phyloP scores from a whole-genome alignment of 2,113 vertebrate species.

The Nipponia nippon region DNA sequence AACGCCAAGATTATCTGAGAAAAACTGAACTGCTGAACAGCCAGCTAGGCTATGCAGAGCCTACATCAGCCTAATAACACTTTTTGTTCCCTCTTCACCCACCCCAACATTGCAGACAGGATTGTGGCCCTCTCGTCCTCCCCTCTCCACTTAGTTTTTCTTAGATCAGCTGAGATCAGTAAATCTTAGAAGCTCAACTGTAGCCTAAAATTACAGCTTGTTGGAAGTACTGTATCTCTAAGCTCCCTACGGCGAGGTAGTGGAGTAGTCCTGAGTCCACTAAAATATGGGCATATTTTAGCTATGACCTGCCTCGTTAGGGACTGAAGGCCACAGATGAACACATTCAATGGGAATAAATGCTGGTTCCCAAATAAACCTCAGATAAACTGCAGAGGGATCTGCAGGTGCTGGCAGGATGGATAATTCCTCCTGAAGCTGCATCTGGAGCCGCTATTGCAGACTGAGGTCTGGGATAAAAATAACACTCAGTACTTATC shows the following conservation, averaged over 20 bases:
- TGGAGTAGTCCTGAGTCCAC: background rate
- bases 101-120: background rate
- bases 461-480: background rate
- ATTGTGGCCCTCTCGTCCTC: background rate
- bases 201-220: background rate
- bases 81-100: background rate
- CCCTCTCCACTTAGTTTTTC: background rate
- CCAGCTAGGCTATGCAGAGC: background rate
- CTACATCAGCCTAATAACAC: background rate
- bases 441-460: background rate
- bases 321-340: background rate
- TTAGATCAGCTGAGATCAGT: background rate
- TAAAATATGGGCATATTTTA: background rate
- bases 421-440: background rate
- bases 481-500: background rate
- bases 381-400: background rate
- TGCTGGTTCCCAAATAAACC: background rate
- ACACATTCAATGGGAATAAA: background rate
- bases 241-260: fast-evolving
- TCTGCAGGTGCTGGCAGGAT: constrained; percentile 18
- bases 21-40: background rate
- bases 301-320: background rate
- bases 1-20: background rate
- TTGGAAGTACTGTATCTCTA: background rate
- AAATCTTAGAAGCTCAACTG: background rate